Conservation (phyloP, 2,888 invertebrate genomes). For the Acanthosepion pharaonis region DNA sequence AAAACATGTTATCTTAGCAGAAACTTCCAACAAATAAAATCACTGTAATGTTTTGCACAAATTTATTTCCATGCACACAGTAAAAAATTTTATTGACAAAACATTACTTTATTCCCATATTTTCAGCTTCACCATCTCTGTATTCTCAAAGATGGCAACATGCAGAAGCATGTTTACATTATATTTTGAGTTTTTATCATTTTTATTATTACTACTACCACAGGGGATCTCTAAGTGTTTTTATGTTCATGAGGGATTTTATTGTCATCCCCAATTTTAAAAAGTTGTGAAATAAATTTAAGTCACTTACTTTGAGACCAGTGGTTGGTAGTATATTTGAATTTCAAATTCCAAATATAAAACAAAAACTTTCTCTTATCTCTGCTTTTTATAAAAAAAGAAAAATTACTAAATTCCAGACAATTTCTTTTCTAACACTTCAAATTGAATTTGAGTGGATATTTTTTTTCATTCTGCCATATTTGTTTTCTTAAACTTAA, state of each 20-base stretch:
- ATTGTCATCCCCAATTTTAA: background rate
- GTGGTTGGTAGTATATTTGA: background rate
- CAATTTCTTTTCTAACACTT: no score
- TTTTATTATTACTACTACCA: background rate
- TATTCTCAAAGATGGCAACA: background rate
- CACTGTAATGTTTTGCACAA: background rate
- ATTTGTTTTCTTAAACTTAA: background rate
- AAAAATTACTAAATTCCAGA: background rate
- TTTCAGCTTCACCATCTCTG: background rate
- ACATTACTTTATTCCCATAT: background rate
- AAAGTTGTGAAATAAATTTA: constrained; percentile 15
- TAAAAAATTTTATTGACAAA: background rate
- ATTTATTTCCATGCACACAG: background rate
- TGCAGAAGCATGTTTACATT: background rate
- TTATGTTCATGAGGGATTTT: background rate
- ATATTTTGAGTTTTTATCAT: background rate
- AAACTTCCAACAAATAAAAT: background rate
- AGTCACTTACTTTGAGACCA: background rate
- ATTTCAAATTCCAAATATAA: background rate
- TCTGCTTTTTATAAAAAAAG: background rate
- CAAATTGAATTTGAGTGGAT: no score
- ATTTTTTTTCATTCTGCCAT: no score
- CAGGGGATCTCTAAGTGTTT: background rate
- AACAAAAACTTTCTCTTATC: background rate
- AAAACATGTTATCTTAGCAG: background rate